Evolutionary conservation across 1,140 invertebrate genomes (phyloP).

Genomic region (Periplaneta americana): DNA sequence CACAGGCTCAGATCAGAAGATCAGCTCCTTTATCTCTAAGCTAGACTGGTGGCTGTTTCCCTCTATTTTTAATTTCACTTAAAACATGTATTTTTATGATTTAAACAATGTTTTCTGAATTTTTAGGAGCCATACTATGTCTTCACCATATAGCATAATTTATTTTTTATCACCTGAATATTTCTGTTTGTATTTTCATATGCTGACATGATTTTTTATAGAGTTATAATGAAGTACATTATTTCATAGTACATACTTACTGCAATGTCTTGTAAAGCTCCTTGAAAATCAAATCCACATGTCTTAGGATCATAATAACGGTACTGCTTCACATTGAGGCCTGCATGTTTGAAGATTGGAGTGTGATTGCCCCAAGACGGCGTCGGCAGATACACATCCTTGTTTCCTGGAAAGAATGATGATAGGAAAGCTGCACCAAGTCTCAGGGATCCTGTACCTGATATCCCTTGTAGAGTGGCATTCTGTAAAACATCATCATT

Average conservation of each 20-base stretch:
- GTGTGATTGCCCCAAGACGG: conserved; percentile 99
- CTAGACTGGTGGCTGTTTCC: too few species aligned
- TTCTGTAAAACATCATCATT: conserved; percentile 47
- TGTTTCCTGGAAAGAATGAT: conserved; percentile 77
- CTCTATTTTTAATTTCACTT: too few species aligned
- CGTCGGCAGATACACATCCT: conserved; percentile 87
- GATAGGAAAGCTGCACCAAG: conserved; percentile 88
- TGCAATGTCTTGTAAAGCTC: conserved; percentile 84
- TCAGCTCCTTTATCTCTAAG: too few species aligned
- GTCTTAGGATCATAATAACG: conserved; percentile 94
- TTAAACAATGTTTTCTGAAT: too few species aligned
- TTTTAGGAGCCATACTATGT: too few species aligned
- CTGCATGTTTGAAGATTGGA: conserved; percentile 88
- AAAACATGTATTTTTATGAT: too few species aligned
- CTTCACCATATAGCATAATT: too few species aligned
- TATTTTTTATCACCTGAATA: too few species aligned
- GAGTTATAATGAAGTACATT: too few species aligned
- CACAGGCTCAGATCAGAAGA: too few species aligned
- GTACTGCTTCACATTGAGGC: conserved; percentile 85
- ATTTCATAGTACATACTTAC: conserved; percentile 49
- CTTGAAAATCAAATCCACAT: conserved; percentile 91
- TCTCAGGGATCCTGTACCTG: conserved; percentile 94
- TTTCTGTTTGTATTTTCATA: too few species aligned
- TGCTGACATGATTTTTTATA: too few species aligned
- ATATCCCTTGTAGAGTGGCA: conserved; percentile 82